Evolutionary conservation across 2,888 invertebrate species (phyloP).

Genomic region (Cephalotes varians): DNA sequence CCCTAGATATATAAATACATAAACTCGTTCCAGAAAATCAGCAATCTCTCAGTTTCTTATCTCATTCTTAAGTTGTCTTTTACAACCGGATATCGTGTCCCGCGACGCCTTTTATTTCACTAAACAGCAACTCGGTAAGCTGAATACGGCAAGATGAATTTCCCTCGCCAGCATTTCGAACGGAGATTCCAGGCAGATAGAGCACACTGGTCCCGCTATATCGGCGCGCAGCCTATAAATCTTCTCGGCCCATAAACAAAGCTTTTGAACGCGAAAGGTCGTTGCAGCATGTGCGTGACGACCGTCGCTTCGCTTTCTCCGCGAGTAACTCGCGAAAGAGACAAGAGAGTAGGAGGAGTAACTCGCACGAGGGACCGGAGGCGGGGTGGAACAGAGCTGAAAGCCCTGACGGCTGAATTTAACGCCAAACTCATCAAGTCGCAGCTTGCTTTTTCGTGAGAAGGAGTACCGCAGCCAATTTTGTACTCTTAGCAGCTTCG

Average conservation of each 20-base stretch:
- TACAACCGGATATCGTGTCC: constrained; percentile 30
- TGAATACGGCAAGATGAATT: constrained; percentile 72
- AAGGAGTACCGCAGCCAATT: constrained; percentile 64
- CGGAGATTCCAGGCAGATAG: constrained; percentile 73
- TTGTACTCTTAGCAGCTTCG: constrained; percentile 46
- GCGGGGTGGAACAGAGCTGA: constrained; percentile 61
- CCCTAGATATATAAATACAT: not conserved
- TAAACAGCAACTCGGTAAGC: constrained; percentile 23
- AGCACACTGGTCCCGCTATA: constrained; percentile 71
- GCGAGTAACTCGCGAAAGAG: constrained; percentile 61
- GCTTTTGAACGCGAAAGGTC: constrained; percentile 83
- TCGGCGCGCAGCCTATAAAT: constrained; percentile 80
- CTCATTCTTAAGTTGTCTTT: constrained; percentile 16
- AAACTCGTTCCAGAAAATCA: constrained; percentile 14
- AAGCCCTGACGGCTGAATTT: constrained; percentile 79
- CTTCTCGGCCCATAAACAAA: constrained; percentile 83
- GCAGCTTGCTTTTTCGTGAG: constrained; percentile 54
- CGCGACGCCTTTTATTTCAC: constrained; percentile 41
- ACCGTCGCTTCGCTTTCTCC: constrained; percentile 65
- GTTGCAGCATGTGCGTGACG: constrained; percentile 85
- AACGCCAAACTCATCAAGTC: constrained; percentile 77
- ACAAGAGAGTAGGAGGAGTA: constrained; percentile 47
- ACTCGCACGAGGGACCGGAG: constrained; percentile 39
- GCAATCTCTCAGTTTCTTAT: not conserved
- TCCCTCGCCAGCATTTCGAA: constrained; percentile 70